Base-by-base conservation (phyloP, 2,113 vertebrate species). In the Prinia subflava region DNA sequence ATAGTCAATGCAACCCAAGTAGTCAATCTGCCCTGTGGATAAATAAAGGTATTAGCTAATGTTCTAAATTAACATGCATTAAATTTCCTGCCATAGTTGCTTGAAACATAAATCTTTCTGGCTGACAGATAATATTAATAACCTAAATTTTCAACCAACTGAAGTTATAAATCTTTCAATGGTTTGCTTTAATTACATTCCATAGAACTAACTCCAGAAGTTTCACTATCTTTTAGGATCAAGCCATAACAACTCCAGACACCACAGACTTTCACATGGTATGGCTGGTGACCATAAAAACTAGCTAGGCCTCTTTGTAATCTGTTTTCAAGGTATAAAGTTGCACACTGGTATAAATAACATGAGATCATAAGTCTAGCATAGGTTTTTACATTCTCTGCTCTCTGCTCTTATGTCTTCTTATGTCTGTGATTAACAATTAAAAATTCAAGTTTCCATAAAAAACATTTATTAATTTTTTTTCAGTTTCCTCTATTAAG, bases 21-120 rank as follows among this genome's bases (percentile, higher is more conserved):
- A 95, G 70, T 83, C 93, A 88, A 85, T 87, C 63, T 90, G 79
- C 31, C 59, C 63, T 49, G 89, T 64, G 71, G 62, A 93, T 82
- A 97, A 96, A 97, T 95, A 95, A 94, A 92, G 31, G 52, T 60
- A 94, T 95, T 95, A 97, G 89, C 83, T 95, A 96, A 97, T 92
- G 67, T 55, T 89, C 96, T 90, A 97, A 96, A 85, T 95, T 97
- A 96, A 91, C 82, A 47, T 67, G 92, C 90, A 97, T 56, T 92
- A 80, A 65, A 46, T 94, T 94, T 89, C 81, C 83, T 89, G 39
- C 49, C 41, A 78, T 75, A 60, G 65, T 52, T 87, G 46, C 11
- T 56, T 83, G 74, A 90, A 96, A 96, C n/a, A 19, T 57, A 94
- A 94, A 57, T 94, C 90, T 71, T 71, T 31, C 47, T 73, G 76